A percentile compares a stretch with the other conserved stretches of the same genome.
Conservation (phyloP, 2,888 invertebrate species). For the Agrotis segetum region DNA sequence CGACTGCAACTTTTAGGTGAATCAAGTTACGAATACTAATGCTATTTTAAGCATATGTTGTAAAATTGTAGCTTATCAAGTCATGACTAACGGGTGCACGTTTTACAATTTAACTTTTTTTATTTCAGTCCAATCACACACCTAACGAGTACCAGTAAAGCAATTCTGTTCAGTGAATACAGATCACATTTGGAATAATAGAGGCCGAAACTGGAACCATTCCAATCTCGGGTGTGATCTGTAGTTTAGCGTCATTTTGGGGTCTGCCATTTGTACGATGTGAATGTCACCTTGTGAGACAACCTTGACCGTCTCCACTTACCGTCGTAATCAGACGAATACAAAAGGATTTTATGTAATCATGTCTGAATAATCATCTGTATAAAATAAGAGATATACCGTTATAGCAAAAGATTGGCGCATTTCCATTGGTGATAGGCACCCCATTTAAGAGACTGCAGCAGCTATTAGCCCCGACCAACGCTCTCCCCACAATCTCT, state of each 20-base stretch:
- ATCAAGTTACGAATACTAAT: slow-evolving; percentile 5
- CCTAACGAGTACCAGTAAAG: slow-evolving; percentile 56
- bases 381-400: no score
- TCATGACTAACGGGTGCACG: slow-evolving; percentile 12
- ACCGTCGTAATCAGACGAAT: background rate
- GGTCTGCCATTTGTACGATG: slow-evolving; percentile 25
- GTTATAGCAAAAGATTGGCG: slow-evolving; percentile 72
- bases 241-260: slow-evolving; percentile 43
- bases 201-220: slow-evolving; percentile 55
- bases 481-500: slow-evolving; percentile 81
- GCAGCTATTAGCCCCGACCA: slow-evolving; percentile 77
- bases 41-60: background rate
- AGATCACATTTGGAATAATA: slow-evolving; percentile 61
- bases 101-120: slow-evolving; percentile 32
- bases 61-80: slow-evolving; percentile 8
- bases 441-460: slow-evolving; percentile 77
- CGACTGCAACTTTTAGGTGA: slow-evolving; percentile 11
- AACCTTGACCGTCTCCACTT: slow-evolving; percentile 1
- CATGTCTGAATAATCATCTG: background rate
- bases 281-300: slow-evolving; percentile 23
- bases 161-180: slow-evolving; percentile 59
- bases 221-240: slow-evolving; percentile 54
- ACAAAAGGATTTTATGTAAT: background rate
- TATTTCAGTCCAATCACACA: slow-evolving; percentile 54
- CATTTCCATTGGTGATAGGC: slow-evolving; percentile 77